Evolutionary conservation across 2,113 vertebrate species (phyloP), one percentile per base, ranked within the genome.

Genomic region (Tichodroma muraria): DNA sequence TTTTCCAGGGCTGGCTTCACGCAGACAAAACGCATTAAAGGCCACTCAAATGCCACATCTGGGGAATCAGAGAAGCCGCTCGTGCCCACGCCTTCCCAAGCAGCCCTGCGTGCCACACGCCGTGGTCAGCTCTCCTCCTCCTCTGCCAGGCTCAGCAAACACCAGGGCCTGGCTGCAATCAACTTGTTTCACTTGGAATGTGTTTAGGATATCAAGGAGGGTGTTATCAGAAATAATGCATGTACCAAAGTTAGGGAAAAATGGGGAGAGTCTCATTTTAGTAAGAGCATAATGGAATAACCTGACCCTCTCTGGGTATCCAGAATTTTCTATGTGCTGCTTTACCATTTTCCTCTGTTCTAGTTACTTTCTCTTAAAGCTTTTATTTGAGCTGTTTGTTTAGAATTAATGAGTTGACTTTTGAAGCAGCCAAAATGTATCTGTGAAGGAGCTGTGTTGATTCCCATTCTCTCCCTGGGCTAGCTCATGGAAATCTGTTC

Each of bases 11-110:
- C 69, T 94, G 93, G 79, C 90, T 92, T 42, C 93, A 93, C 25
- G 89, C 91, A 90, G 93, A 61, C 72, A 95, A 83, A 95, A 88
- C 3, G 40, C 94, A 95, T 94, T 95, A 95, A 64, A 93, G 40
- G 60, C 91, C 72, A 61, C 76, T 96, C 79, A 71, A 60, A 49
- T 16, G 30, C 21, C 68, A 22, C 61, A 28, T 37, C 33, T 61
- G 71, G 86, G 30, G 82, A 45, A 38, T 50, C 40, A 15, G 79
- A 42, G 15, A 22, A n/a, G 64, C 13, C 64, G 79, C 80, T 83
- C 33, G 2, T 79, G 64, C 37, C 76, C 68, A 27, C 47, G 5
- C 24, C 12, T 1, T 16, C 50, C 50, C 8, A 1, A 85, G 78
- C 66, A 85, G 56, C 24, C 54, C 71, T 27, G 45, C 22, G 42